Conservation (phyloP, 2,888 invertebrate species). For the Zele albiditarsus region DNA sequence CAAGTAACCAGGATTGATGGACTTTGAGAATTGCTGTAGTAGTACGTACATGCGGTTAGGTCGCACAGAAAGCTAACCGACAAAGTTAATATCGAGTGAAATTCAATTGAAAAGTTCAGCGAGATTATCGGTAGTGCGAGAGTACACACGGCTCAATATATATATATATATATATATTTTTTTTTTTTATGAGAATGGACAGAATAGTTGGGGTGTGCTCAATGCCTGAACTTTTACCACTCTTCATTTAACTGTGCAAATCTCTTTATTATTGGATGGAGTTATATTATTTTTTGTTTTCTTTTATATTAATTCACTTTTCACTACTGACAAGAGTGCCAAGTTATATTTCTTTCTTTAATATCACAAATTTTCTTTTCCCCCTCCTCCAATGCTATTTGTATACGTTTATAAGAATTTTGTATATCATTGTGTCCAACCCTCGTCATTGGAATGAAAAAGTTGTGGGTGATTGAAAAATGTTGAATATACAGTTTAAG, state of each 20-base stretch:
- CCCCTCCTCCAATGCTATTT: too few species aligned
- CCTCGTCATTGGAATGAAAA: too few species aligned
- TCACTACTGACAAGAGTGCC: too few species aligned
- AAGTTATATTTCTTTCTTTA: too few species aligned
- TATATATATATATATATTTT: slow-evolving; percentile 24
- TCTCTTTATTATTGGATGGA: neutral
- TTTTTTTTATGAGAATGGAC: neutral
- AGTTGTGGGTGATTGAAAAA: too few species aligned
- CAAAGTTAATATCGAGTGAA: slow-evolving; percentile 50
- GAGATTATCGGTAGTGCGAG: slow-evolving; percentile 34
- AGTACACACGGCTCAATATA: neutral
- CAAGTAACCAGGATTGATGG: slow-evolving; percentile 49
- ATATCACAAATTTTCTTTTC: too few species aligned
- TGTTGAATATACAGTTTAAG: too few species aligned
- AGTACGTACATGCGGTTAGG: slow-evolving; percentile 4
- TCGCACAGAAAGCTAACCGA: slow-evolving; percentile 26
- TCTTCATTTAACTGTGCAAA: neutral
- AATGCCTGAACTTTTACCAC: neutral
- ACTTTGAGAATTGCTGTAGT: slow-evolving; percentile 29
- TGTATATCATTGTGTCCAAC: neutral
- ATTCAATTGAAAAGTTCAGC: slow-evolving; percentile 56
- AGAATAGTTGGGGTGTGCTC: neutral
- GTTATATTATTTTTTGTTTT: neutral
- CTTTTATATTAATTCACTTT: neutral
- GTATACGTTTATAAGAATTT: too few species aligned